Evolutionary conservation across 1,140 invertebrate genomes (phyloP), one percentile per base, ranked within the genome.

Genomic region (Papilio dardanus): DNA sequence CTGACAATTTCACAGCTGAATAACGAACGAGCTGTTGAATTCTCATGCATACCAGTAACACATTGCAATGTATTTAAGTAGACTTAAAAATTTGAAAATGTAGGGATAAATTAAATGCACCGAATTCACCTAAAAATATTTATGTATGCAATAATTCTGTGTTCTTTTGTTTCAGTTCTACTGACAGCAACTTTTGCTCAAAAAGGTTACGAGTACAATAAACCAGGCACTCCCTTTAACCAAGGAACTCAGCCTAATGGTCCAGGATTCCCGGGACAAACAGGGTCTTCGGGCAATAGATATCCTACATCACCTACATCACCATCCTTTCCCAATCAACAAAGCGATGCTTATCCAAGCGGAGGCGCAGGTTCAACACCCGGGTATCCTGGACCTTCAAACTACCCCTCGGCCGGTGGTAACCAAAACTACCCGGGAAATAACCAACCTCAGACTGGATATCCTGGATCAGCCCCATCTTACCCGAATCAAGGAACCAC

Each of bases 131-230:
- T 46, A 46, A 46, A 46, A n/a, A 19, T 58, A 46, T n/a, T 19
- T 46, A 46, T 6, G 7, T 6, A 46, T 46, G 24, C 16, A 50
- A n/a, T 46, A 31, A 77, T 35, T 54, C 35, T 74, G 74, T 74
- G 67, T 78, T 79, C 33, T 79, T 79, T 81, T 78, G 42, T 89
- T 92, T 76, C 90, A 93, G 91, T 87, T 71, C 76, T 93, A 81
- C 84, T 93, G 84, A 86, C 88, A 35, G 30, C 83, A 74, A 82
- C 81, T 31, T 74, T 83, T 30, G 94, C 90, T 14, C 93, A 95
- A 87, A 92, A 80, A 79, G 94, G 94, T 7, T 95, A 95, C 77
- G 94, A 93, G 67, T 95, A 95, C 81, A 93, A 94, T 75, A 90
- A 91, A 80, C 95, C 95, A 4, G 83, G 91, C 28, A 91, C 91